Percentiles rank a stretch among this genome's conserved stretches.
Evolutionary conservation across 2,113 vertebrate genomes (phyloP).

Genomic region (Tragulus kanchil): DNA sequence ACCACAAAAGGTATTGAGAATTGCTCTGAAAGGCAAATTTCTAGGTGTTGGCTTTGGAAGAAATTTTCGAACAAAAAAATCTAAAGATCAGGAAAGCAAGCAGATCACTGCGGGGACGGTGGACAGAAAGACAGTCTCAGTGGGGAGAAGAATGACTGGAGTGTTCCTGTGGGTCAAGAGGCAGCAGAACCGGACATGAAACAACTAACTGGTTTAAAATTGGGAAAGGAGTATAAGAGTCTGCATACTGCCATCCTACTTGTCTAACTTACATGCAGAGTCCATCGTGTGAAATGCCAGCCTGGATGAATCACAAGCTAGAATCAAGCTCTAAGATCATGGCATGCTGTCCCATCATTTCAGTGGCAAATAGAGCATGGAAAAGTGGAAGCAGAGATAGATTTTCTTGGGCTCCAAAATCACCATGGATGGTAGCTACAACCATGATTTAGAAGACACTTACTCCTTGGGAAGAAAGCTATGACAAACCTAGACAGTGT

Average conservation of each 20-base stretch:
- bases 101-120: neutral
- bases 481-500: neutral
- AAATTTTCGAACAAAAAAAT: neutral
- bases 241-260: neutral
- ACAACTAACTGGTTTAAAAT: neutral
- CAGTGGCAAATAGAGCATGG: neutral
- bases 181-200: neutral
- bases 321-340: neutral
- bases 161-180: neutral
- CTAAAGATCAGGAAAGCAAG: slow-evolving; percentile 9
- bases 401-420: neutral
- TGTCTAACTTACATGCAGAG: neutral
- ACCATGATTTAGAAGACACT: neutral
- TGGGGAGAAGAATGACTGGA: neutral
- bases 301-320: neutral
- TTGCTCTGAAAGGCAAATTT: slow-evolving; percentile 27
- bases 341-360: neutral
- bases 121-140: neutral
- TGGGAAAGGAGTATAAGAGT: neutral
- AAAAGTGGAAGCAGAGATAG: neutral
- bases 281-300: neutral
- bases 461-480: neutral
- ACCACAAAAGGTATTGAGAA: neutral
- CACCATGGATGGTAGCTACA: neutral
- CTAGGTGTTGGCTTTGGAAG: slow-evolving; percentile 18